Evolutionary conservation across 2,113 vertebrate genomes (phyloP).

Genomic region (Plestiodon gilberti): DNA sequence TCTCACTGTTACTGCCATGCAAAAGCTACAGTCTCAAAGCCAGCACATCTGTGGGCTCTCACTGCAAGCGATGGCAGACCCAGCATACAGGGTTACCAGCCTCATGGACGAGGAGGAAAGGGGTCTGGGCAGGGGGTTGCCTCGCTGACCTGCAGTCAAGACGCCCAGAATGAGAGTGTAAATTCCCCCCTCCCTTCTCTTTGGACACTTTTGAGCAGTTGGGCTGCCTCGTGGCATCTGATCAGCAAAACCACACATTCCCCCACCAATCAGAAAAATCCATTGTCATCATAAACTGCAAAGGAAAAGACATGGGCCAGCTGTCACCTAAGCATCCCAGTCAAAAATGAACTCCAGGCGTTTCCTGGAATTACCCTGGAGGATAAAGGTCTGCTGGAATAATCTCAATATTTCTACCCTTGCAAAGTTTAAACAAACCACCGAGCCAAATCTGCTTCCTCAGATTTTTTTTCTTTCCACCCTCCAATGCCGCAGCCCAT

Average conservation of each 20-base stretch:
- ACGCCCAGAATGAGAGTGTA: no score
- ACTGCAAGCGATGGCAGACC: no score
- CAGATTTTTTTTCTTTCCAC: neutral
- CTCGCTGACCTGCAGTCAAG: no score
- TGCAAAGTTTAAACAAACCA: neutral
- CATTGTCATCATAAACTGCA: neutral
- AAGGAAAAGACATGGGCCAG: neutral
- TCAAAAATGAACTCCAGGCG: neutral
- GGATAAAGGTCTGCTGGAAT: neutral
- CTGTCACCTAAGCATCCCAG: neutral
- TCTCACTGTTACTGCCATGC: no score
- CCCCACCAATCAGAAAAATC: no score
- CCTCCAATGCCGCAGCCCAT: neutral
- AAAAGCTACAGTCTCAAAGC: no score
- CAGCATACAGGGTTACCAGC: no score
- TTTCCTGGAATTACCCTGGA: neutral
- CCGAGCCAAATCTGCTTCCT: constrained; percentile 9
- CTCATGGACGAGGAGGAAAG: no score
- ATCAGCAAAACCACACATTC: neutral
- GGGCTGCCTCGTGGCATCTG: neutral
- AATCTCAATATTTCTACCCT: constrained; percentile 22
- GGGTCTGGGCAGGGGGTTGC: no score
- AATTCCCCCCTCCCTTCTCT: no score
- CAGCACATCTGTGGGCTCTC: no score
- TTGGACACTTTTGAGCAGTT: neutral